Conservation (phyloP, 1,140 invertebrate genomes). For the Odontomachus brunneus region DNA sequence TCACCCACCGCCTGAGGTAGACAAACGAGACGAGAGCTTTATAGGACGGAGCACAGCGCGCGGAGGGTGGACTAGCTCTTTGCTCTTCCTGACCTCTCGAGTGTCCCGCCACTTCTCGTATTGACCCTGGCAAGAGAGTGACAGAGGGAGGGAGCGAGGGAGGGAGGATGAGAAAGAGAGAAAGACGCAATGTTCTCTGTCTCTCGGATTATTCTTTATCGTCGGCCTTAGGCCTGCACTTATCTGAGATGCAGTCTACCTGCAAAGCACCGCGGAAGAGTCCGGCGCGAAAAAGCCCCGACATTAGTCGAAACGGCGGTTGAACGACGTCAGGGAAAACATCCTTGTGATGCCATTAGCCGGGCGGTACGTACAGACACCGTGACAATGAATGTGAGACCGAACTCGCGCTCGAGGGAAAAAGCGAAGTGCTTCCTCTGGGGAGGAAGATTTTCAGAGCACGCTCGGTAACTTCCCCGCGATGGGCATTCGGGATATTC, state of each 20-base stretch:
- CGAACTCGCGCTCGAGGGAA: slow-evolving; percentile 8
- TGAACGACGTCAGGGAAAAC: slow-evolving; percentile 36
- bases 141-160: background rate
- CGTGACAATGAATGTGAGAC: background rate
- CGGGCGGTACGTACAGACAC: slow-evolving; percentile 3
- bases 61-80: slow-evolving; percentile 55
- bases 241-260: slow-evolving; percentile 43
- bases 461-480: background rate
- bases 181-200: background rate
- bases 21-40: slow-evolving; percentile 70
- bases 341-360: slow-evolving; percentile 52
- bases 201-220: background rate
- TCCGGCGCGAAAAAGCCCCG: background rate
- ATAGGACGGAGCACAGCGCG: slow-evolving; percentile 55
- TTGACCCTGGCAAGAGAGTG: slow-evolving; percentile 55
- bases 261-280: slow-evolving; percentile 30
- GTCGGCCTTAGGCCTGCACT: slow-evolving; percentile 32
- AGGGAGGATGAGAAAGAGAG: background rate
- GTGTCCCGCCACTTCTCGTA: slow-evolving; percentile 72
- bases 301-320: slow-evolving; percentile 9
- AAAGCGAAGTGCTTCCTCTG: background rate
- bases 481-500: background rate
- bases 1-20: slow-evolving; percentile 73
- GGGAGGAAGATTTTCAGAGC: background rate
- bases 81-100: slow-evolving; percentile 72